Evolutionary conservation across 2,113 vertebrate genomes (phyloP).

Genomic region (Oryzias javanicus): DNA sequence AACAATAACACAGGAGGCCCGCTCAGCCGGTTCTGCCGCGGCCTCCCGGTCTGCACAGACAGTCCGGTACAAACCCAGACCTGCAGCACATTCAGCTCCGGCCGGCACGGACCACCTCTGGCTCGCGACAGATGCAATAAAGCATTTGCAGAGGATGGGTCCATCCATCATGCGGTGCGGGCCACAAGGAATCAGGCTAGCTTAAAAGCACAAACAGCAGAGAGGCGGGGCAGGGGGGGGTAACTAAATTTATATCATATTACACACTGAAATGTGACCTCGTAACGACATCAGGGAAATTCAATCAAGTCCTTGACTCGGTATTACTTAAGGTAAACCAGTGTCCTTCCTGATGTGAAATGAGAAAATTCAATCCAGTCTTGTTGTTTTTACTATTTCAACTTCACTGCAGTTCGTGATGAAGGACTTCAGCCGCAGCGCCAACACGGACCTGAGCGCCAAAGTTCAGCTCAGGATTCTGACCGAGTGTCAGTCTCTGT

Average conservation of each 20-base stretch:
- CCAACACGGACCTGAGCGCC: too few relatives aligned
- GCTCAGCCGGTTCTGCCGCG: background rate
- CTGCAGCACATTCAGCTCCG: conserved; percentile 19
- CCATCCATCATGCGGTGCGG: conserved; percentile 67
- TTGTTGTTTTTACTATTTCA: conserved; percentile 57
- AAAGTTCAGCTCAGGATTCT: too few relatives aligned
- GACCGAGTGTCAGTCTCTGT: too few relatives aligned
- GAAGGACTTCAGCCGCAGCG: conserved; percentile 12
- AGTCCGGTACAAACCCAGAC: too few relatives aligned
- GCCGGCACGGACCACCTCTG: conserved; percentile 54
- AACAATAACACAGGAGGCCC: too few relatives aligned
- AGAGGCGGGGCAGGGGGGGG: conserved; percentile 28
- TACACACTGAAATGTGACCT: conserved; percentile 82
- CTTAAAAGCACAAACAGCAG: conserved; percentile 72
- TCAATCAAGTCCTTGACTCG: conserved; percentile 77
- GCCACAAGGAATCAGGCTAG: conserved; percentile 48
- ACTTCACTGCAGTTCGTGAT: conserved; percentile 32
- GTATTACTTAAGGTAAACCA: conserved; percentile 81
- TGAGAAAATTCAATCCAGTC: conserved; percentile 71
- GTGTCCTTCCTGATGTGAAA: conserved; percentile 78
- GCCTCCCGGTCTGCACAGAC: conserved; percentile 2
- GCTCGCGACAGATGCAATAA: conserved; percentile 72
- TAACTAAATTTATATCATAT: conserved; percentile 80
- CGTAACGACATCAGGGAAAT: conserved; percentile 80
- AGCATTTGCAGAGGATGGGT: conserved; percentile 64